phyloP scores from a whole-genome alignment of 1,140 invertebrate genomes.

The Diachasma alloeum region DNA sequence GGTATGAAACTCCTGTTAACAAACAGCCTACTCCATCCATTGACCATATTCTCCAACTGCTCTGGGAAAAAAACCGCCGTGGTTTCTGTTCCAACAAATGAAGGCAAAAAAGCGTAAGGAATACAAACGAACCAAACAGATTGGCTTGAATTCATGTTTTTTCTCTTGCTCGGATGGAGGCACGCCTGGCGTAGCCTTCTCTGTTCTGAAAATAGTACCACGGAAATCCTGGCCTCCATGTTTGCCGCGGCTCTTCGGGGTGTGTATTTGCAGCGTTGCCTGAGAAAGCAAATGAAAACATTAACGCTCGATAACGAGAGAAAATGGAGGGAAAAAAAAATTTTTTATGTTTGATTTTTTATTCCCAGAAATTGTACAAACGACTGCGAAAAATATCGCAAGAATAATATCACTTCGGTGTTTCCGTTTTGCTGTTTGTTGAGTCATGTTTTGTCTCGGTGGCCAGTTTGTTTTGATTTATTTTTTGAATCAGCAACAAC shows the following conservation, averaged over 20 bases:
- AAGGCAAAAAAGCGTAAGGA: constrained; percentile 6
- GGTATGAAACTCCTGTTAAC: no score
- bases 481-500: neutral
- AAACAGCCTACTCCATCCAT: neutral
- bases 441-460: no score
- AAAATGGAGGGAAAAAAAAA: neutral
- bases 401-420: no score
- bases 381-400: no score
- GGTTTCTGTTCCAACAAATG: neutral
- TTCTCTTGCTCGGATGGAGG: neutral
- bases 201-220: constrained; percentile 19
- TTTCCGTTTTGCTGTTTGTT: no score
- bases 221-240: constrained; percentile 10
- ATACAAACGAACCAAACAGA: constrained; percentile 22
- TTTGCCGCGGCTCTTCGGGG: neutral
- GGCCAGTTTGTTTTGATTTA: no score
- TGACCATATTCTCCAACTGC: neutral
- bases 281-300: constrained; percentile 16
- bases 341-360: neutral
- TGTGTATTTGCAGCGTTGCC: constrained; percentile 7
- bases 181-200: constrained; percentile 8
- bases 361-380: no score
- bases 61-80: neutral
- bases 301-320: neutral
- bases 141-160: constrained; percentile 9